A percentile compares a stretch with the other conserved stretches of the same genome.
Evolutionary conservation across 1,140 invertebrate genomes (phyloP).

Genomic region (Cyphomyrmex costatus): DNA sequence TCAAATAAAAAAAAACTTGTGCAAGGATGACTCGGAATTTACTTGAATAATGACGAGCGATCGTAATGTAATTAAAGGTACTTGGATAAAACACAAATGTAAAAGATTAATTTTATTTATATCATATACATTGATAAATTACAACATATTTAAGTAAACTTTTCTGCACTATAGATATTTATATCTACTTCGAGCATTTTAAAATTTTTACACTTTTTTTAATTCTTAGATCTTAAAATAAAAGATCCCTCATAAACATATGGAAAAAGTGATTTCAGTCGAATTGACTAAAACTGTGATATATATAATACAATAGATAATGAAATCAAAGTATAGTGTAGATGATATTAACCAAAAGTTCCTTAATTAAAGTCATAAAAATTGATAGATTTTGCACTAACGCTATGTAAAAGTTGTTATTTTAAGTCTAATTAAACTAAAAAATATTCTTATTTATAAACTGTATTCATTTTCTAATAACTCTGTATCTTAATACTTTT

Average conservation of each 20-base stretch:
- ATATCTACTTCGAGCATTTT: not conserved
- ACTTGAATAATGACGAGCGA: conserved; percentile 3
- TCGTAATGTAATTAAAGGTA: conserved; percentile 40
- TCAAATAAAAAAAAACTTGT: conserved; percentile 41
- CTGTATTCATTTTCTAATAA: too few relatives aligned
- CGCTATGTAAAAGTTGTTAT: too few relatives aligned
- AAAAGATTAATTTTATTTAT: conserved; percentile 33
- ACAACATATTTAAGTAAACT: conserved; percentile 1
- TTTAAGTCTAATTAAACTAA: too few relatives aligned
- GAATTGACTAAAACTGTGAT: too few relatives aligned
- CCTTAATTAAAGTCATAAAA: too few relatives aligned
- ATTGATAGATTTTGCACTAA: too few relatives aligned
- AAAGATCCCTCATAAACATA: not conserved
- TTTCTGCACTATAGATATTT: not conserved
- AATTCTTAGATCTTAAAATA: not conserved
- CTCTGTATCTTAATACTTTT: too few relatives aligned
- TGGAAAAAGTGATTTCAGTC: too few relatives aligned
- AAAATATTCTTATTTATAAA: too few relatives aligned
- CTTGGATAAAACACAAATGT: conserved; percentile 18
- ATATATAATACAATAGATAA: too few relatives aligned
- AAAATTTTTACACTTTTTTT: not conserved
- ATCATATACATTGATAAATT: conserved; percentile 22
- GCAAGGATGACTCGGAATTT: conserved; percentile 57
- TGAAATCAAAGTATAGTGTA: too few relatives aligned
- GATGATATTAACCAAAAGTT: too few relatives aligned